Evolutionary conservation across 2,797 vertebrate species (phyloP).

Genomic region (Miichthys miiuy): DNA sequence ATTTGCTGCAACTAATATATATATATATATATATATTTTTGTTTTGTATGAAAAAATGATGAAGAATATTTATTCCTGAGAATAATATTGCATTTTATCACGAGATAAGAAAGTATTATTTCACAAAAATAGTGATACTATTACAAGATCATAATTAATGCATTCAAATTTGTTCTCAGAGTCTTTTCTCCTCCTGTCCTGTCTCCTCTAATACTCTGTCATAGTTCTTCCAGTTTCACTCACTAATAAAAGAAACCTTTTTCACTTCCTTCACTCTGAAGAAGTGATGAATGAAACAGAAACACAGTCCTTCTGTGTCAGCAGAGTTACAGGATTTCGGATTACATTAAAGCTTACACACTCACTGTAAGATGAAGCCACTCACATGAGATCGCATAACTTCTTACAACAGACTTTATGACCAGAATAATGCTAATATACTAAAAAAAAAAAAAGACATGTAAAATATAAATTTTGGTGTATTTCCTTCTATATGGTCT

Average conservation of each 20-base stretch:
- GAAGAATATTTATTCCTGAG: too few relatives aligned
- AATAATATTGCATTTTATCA: too few relatives aligned
- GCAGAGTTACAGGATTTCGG: not conserved
- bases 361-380: not conserved
- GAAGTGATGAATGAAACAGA: conserved; percentile 22
- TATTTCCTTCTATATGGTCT: not conserved
- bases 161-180: too few relatives aligned
- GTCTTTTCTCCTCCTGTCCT: not conserved
- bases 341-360: not conserved
- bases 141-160: too few relatives aligned
- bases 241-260: too few relatives aligned
- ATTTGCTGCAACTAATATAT: too few relatives aligned
- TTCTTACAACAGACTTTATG: not conserved
- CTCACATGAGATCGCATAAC: not conserved
- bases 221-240: too few relatives aligned
- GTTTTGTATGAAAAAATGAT: too few relatives aligned
- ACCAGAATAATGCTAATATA: not conserved
- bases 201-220: too few relatives aligned
- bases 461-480: not conserved
- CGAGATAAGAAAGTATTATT: too few relatives aligned
- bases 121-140: too few relatives aligned
- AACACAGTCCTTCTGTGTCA: not conserved
- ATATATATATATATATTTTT: too few relatives aligned
- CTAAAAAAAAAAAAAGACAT: not conserved
- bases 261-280: not conserved